phyloP scores from a whole-genome alignment of 2,113 vertebrate species.

The Balaeniceps rex region DNA sequence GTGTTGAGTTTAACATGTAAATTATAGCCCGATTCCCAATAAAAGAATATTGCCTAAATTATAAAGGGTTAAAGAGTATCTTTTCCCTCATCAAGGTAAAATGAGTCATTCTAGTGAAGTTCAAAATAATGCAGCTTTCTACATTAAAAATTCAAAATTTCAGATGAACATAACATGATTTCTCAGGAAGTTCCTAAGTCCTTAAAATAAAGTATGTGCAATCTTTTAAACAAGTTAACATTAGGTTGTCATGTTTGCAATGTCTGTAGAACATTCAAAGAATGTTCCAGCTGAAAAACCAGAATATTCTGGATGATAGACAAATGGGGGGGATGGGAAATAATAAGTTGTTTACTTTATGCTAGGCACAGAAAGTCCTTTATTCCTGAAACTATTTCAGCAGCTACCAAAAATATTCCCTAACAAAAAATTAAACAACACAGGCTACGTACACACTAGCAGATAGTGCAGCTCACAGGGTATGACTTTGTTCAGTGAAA shows the following conservation, averaged over 20 bases:
- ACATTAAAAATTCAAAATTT: not conserved
- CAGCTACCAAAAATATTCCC: not conserved
- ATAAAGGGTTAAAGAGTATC: not conserved
- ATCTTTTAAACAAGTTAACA: not conserved
- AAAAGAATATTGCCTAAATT: not conserved
- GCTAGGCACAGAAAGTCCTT: not conserved
- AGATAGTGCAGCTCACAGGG: not conserved
- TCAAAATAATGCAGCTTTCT: not conserved
- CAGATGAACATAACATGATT: not conserved
- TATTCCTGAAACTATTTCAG: not conserved
- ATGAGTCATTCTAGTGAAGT: not conserved
- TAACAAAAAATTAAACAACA: not conserved
- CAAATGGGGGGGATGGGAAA: not conserved
- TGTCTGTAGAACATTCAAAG: not conserved
- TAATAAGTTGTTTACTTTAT: not conserved
- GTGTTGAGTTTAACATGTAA: not conserved
- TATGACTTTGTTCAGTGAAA: not conserved
- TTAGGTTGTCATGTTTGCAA: not conserved
- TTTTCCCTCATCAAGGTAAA: not conserved
- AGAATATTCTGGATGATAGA: not conserved
- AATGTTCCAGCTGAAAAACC: not conserved
- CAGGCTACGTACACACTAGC: not conserved
- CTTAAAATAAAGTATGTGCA: not conserved
- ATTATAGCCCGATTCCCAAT: not conserved
- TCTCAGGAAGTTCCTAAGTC: not conserved